Percentiles rank a stretch among this genome's conserved stretches.
Conservation (phyloP, 2,113 vertebrate species). For the Struthidea cinerea region DNA sequence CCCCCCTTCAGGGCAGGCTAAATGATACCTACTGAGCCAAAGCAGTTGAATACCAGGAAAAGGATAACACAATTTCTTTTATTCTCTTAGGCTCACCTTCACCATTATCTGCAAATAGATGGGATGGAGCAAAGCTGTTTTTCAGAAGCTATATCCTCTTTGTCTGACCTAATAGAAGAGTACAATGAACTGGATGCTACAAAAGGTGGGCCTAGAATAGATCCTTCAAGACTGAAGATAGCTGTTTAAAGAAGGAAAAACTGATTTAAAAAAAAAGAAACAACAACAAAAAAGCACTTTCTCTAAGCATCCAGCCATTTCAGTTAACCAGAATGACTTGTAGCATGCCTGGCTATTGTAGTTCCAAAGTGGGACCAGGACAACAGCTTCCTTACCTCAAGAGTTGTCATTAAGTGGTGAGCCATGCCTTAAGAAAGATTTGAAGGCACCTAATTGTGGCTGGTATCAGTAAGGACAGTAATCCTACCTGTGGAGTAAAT, state of each 20-base stretch:
- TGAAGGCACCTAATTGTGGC: not conserved
- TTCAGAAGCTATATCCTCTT: slow-evolving; percentile 80
- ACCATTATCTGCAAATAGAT: slow-evolving; percentile 90
- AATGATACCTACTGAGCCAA: not conserved
- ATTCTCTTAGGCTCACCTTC: slow-evolving; percentile 86
- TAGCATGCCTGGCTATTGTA: not conserved
- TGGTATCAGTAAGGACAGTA: not conserved
- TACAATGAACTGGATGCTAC: slow-evolving; percentile 83
- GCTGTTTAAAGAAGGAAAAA: slow-evolving; percentile 68
- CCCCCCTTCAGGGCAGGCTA: not conserved
- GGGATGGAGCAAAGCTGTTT: slow-evolving; percentile 90
- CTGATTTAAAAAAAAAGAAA: not conserved
- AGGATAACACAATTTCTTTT: not conserved
- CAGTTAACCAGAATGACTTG: not conserved
- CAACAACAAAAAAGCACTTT: not conserved
- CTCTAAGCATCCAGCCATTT: not conserved
- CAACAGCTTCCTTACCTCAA: not conserved
- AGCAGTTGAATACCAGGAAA: not conserved
- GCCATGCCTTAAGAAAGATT: not conserved
- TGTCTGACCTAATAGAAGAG: slow-evolving; percentile 86
- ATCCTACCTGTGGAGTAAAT: not conserved
- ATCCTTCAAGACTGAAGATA: slow-evolving; percentile 78
- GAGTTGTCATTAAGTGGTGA: not conserved
- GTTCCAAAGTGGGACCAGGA: not conserved
- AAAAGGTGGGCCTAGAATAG: slow-evolving; percentile 60